A percentile compares a stretch with the other conserved stretches of the same genome.
Evolutionary conservation across 2,113 vertebrate species (phyloP).

Genomic region (Microtus pennsylvanicus): DNA sequence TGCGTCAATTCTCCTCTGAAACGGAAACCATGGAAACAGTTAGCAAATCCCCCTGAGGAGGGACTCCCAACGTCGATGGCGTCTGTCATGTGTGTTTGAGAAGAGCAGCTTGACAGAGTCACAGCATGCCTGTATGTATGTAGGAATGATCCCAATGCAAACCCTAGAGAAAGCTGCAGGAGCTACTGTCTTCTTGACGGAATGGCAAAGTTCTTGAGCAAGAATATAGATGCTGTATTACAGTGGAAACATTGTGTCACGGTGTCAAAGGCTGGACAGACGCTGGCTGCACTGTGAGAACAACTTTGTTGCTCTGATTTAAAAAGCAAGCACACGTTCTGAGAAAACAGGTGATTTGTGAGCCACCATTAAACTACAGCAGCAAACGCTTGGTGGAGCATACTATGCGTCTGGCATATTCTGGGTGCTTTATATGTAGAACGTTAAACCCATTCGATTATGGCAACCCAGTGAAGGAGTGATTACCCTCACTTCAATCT

Average conservation of each 20-base stretch:
- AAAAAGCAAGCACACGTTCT: background rate
- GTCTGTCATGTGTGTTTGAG: background rate
- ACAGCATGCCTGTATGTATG: background rate
- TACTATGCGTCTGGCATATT: background rate
- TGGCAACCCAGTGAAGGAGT: background rate
- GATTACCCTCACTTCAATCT: background rate
- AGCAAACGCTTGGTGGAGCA: background rate
- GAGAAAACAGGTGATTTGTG: background rate
- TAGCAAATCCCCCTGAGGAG: slow-evolving; percentile 52
- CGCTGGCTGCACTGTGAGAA: background rate
- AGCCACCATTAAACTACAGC: background rate
- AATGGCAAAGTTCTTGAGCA: too few species aligned
- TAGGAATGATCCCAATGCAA: background rate
- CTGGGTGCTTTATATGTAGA: background rate
- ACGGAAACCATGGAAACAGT: slow-evolving; percentile 78
- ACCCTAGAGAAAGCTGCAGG: background rate
- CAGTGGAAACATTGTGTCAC: too few species aligned
- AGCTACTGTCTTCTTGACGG: background rate
- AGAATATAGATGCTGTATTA: background rate
- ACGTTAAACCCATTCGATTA: background rate
- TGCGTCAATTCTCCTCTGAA: slow-evolving; percentile 55
- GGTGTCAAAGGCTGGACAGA: background rate
- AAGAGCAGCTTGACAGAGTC: background rate
- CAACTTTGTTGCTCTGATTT: background rate
- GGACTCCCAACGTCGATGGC: background rate